phyloP scores from a whole-genome alignment of 2,888 invertebrate species.

The Pristionchus japonicus region DNA sequence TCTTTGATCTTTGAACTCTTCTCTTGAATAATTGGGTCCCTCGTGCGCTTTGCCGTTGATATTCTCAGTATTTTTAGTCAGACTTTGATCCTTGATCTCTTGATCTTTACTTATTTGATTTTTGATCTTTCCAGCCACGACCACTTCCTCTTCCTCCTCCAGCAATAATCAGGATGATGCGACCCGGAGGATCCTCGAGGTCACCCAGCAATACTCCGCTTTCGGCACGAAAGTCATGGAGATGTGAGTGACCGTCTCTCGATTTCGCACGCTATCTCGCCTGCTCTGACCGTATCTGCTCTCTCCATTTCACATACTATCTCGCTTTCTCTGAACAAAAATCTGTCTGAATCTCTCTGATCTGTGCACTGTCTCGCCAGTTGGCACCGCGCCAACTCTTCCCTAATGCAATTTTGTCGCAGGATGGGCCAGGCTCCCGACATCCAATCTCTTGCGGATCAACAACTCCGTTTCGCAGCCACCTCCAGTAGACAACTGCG shows the following conservation, averaged over 20 bases:
- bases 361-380: too few species aligned
- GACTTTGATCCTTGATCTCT: background rate
- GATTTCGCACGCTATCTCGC: too few species aligned
- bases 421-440: background rate
- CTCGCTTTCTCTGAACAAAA: too few species aligned
- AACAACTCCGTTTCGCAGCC: background rate
- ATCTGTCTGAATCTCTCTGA: too few species aligned
- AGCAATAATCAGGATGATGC: slow-evolving; percentile 27
- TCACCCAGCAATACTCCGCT: slow-evolving; percentile 41
- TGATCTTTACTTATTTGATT: too few species aligned
- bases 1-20: background rate
- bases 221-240: slow-evolving; percentile 29
- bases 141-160: background rate
- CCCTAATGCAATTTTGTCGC: background rate
- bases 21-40: too few species aligned
- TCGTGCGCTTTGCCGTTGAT: too few species aligned
- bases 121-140: background rate
- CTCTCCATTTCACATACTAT: too few species aligned
- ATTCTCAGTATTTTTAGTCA: too few species aligned
- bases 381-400: background rate
- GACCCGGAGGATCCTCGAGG: slow-evolving; percentile 31
- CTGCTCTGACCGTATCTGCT: too few species aligned
- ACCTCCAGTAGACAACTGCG: background rate
- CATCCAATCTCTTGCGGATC: background rate
- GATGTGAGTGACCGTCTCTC: too few species aligned